phyloP scores from a whole-genome alignment of 1,140 invertebrate genomes.

The Kradibia gibbosae region DNA sequence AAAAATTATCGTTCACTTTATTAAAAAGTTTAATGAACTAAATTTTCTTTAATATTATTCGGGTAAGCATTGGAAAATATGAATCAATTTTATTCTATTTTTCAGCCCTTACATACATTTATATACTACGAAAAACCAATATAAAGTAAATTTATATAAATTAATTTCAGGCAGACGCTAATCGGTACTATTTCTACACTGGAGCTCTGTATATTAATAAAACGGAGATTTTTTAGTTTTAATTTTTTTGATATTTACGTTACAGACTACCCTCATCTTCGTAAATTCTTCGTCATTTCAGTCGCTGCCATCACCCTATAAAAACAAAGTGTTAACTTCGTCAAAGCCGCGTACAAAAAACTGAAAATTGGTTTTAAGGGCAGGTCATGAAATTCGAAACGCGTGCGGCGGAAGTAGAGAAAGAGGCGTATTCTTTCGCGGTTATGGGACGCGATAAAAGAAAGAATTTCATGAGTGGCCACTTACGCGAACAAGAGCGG shows the following conservation, averaged over 20 bases:
- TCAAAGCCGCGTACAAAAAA: not conserved
- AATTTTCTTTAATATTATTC: too few relatives aligned
- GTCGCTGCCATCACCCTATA: not conserved
- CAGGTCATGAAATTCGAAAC: slow-evolving; percentile 43
- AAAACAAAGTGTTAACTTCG: slow-evolving; percentile 22
- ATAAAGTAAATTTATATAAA: too few relatives aligned
- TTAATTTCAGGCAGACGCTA: too few relatives aligned
- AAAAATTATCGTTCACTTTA: too few relatives aligned
- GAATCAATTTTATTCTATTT: too few relatives aligned
- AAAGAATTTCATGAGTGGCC: slow-evolving; percentile 27
- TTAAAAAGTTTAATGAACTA: too few relatives aligned
- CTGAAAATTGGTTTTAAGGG: slow-evolving; percentile 35
- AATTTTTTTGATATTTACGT: not conserved
- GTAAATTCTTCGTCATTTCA: not conserved
- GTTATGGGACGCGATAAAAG: slow-evolving; percentile 64
- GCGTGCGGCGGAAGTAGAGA: slow-evolving; percentile 32
- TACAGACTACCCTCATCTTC: too few relatives aligned
- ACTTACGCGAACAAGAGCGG: slow-evolving; percentile 40
- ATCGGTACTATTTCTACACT: not conserved
- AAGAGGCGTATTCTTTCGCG: slow-evolving; percentile 42
- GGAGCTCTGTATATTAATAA: not conserved
- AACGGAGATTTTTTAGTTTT: not conserved
- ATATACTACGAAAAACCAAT: too few relatives aligned
- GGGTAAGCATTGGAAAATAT: too few relatives aligned
- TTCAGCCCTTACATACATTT: too few relatives aligned